phyloP scores from a whole-genome alignment of 92 coral and sea anemone species.

The Zoanthus sansibaricus region DNA sequence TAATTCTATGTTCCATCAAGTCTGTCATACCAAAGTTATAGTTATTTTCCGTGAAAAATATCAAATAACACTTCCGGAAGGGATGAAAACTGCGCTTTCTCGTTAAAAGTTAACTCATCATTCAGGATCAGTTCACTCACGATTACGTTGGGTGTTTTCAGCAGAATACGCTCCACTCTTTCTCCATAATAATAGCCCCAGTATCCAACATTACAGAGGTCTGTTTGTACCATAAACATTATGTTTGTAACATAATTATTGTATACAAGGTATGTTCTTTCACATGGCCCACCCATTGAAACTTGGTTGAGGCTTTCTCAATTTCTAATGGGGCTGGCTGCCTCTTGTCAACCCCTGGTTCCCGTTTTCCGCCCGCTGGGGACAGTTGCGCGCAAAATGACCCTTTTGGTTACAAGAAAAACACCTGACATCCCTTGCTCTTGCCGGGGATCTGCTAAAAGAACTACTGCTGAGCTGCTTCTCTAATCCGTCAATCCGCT shows the following conservation, averaged over 20 bases:
- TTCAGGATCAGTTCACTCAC: background rate
- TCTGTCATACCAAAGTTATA: background rate
- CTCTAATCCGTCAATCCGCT: background rate
- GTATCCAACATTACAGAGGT: slow-evolving; percentile 56
- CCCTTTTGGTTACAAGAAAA: slow-evolving; percentile 9
- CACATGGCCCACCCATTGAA: slow-evolving; percentile 19
- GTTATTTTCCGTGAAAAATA: background rate
- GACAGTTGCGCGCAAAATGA: slow-evolving; percentile 4
- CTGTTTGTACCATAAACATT: slow-evolving; percentile 43
- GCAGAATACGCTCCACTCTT: slow-evolving; percentile 42
- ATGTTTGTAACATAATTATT: slow-evolving; percentile 37
- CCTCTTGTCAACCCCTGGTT: slow-evolving; percentile 52
- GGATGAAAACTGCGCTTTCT: background rate
- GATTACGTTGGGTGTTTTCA: background rate
- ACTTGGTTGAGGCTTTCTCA: slow-evolving; percentile 40
- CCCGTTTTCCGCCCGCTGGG: slow-evolving; percentile 8
- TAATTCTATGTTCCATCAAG: too few species aligned
- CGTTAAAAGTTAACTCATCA: background rate
- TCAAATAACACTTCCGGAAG: background rate
- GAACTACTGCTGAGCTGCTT: background rate
- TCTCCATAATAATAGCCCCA: slow-evolving; percentile 58
- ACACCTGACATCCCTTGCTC: background rate
- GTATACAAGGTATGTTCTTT: slow-evolving; percentile 19
- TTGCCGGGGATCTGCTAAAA: background rate
- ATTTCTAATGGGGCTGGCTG: slow-evolving; percentile 52